Conservation (phyloP, 2,888 invertebrate genomes). For the Cerastis rubricosa region DNA sequence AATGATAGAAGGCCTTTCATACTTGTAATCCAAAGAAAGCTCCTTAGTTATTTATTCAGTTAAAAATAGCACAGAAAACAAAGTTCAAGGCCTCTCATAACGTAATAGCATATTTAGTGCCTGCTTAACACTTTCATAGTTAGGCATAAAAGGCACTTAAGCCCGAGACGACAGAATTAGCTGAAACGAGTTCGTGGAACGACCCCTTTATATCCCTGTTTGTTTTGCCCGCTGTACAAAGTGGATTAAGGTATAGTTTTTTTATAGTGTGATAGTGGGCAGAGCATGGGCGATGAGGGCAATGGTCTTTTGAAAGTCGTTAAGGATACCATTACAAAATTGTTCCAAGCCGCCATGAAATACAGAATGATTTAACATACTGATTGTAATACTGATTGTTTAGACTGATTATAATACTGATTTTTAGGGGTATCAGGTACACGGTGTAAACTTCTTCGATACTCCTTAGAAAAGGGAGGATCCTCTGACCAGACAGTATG, state of each 20-base stretch:
- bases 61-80: background rate
- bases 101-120: slow-evolving; percentile 52
- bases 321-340: background rate
- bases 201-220: slow-evolving; percentile 59
- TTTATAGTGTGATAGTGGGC: slow-evolving; percentile 27
- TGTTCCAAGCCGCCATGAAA: no score
- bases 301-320: slow-evolving; percentile 9
- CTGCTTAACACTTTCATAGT: slow-evolving; percentile 59
- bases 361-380: no score
- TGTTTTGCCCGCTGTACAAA: slow-evolving; percentile 39
- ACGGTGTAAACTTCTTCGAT: no score
- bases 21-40: background rate
- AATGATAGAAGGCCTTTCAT: no score
- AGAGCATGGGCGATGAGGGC: background rate
- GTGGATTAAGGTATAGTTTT: slow-evolving; percentile 25
- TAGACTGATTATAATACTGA: no score
- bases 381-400: no score
- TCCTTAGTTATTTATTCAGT: background rate
- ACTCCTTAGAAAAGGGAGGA: no score
- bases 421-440: no score
- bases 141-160: slow-evolving; percentile 56
- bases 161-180: slow-evolving; percentile 53
- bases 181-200: slow-evolving; percentile 55
- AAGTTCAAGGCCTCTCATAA: slow-evolving; percentile 36
- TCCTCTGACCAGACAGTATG: no score